Conservation (phyloP, 1,140 invertebrate genomes). For the Platyscapa corneri region DNA sequence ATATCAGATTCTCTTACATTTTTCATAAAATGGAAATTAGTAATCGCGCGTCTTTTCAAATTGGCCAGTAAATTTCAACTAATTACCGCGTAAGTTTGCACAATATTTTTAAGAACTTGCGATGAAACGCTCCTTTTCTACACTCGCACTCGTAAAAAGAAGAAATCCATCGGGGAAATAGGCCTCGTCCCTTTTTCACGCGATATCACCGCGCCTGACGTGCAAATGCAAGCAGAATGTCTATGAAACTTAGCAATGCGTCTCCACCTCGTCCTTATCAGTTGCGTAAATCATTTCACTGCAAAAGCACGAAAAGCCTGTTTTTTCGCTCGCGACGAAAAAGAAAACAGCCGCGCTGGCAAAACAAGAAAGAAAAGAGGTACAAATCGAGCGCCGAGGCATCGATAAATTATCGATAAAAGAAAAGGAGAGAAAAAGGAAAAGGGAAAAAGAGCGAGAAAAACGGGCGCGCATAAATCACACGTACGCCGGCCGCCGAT, state of each 20-base stretch:
- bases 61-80: background rate
- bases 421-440: too few relatives aligned
- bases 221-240: background rate
- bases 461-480: conserved; percentile 12
- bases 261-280: background rate
- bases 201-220: background rate
- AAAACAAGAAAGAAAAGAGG: background rate
- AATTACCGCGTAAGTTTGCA: too few relatives aligned
- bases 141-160: too few relatives aligned
- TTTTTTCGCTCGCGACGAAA: background rate
- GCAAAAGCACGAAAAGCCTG: background rate
- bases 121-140: too few relatives aligned
- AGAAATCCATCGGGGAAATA: too few relatives aligned
- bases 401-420: conserved; percentile 22
- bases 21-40: too few relatives aligned
- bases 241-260: background rate
- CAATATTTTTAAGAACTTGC: too few relatives aligned
- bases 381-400: background rate
- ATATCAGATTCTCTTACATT: too few relatives aligned
- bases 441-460: background rate
- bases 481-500: background rate
- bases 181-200: too few relatives aligned
- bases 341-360: background rate
- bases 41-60: background rate
- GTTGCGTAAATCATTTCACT: conserved; percentile 9